Evolutionary conservation across 2,113 vertebrate species (phyloP), one percentile per base, ranked within the genome.

Genomic region (Jaculus jaculus): DNA sequence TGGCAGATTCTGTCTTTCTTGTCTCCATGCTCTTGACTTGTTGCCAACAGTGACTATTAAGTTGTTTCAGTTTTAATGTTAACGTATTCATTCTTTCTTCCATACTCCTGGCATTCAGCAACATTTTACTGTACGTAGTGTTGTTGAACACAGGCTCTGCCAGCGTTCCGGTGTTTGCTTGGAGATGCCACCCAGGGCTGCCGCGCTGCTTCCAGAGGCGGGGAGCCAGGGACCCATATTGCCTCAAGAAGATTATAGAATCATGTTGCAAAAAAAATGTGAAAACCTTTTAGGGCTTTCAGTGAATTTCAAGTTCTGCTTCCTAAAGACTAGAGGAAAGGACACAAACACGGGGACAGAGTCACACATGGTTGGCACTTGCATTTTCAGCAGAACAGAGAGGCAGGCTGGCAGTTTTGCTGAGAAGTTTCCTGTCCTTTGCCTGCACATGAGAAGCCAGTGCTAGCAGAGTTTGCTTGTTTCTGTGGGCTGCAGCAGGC

Each of bases 1-100:
- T 23, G 30, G n/a, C 83, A 0, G 4, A 24, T 39, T 21, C 23
- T 24, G 1, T 16, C 54, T 10, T 54, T 51, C 30, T 82, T 42
- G 4, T 82, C 68, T 42, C 12, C 51, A 69, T 39, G 72, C 54
- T 69, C 30, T 94, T 75, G 24, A 65, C 24, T 83, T 65, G 84
- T 82, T 84, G 30, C 88, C 51, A 39, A 26, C 47, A 18, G 39
- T 80, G 37, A 21, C 26, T 74, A 32, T 58, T 71, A 37, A 32
- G 51, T 93, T 28, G n/a, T 81, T 89, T 93, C 39, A 54, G 5
- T 63, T 73, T 63, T 84, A 87, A 47, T n/a, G 71, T 84, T 84
- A 51, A 88, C 28, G 8, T 24, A 11, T 77, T 90, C 32, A 63
- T 77, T 92, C 39, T 54, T 47, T 89, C 32, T 66, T 34, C 34